A percentile compares a stretch with the other conserved stretches of the same genome.
Conservation (phyloP, 2,888 invertebrate species). For the Leistus spinibarbis region DNA sequence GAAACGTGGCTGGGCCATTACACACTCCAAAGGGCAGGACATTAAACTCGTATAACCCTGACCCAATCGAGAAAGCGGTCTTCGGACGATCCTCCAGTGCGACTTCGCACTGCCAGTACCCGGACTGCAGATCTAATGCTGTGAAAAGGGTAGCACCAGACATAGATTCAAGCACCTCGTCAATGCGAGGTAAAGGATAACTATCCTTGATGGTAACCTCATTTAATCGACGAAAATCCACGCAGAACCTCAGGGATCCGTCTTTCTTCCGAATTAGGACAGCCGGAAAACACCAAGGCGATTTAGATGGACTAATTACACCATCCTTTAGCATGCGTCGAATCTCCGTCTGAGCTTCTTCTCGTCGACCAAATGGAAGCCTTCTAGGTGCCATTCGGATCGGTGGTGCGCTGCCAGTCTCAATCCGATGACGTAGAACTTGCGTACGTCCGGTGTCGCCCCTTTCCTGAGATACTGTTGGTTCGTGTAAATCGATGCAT, state of each 20-base stretch:
- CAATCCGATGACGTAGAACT: background rate
- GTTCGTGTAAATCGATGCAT: no score
- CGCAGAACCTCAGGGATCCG: background rate
- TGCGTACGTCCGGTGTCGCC: background rate
- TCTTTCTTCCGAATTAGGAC: constrained; percentile 12
- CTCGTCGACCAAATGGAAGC: constrained; percentile 2
- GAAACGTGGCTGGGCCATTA: no score
- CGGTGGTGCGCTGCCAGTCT: background rate
- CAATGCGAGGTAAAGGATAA: constrained; percentile 6
- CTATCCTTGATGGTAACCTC: background rate
- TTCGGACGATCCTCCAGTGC: no score
- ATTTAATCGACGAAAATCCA: constrained; percentile 4
- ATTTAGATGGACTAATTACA: constrained; percentile 6
- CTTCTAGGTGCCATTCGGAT: background rate
- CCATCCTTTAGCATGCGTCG: background rate
- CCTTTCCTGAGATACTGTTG: background rate
- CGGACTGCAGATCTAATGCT: background rate
- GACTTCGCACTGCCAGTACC: constrained; percentile 13
- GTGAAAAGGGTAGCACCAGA: background rate
- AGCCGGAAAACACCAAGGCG: constrained; percentile 6
- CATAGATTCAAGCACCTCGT: constrained; percentile 1
- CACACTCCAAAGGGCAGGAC: no score
- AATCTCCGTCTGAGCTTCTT: background rate
- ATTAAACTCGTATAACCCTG: no score
- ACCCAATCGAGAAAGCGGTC: no score